These are phyloP conservation scores for Pseudopodoces humilis DNA, from an alignment of 2,113 vertebrate genomes.

Conservation along the genomic window DNA sequence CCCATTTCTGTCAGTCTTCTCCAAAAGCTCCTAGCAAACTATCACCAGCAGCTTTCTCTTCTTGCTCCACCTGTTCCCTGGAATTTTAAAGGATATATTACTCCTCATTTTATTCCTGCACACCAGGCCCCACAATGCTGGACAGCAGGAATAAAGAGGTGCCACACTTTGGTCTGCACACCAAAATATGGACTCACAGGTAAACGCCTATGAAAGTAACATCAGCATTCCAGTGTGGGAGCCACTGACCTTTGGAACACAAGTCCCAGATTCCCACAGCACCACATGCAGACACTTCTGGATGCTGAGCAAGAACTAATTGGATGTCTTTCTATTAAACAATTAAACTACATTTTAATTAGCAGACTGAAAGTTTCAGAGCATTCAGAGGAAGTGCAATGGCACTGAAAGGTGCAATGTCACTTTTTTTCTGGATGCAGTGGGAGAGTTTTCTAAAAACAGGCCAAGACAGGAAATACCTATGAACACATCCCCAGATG, in stretches of 20 bases:
- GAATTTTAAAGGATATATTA: background rate
- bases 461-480: background rate
- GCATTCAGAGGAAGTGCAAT: background rate
- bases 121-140: background rate
- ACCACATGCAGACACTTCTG: background rate
- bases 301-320: background rate
- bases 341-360: background rate
- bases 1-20: background rate
- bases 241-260: background rate
- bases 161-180: background rate
- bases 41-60: background rate
- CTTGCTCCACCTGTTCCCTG: background rate
- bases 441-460: background rate
- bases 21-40: rapidly evolving
- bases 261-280: background rate
- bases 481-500: background rate
- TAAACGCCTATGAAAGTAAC: background rate
- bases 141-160: background rate
- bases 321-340: background rate
- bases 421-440: background rate
- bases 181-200: rapidly evolving
- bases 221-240: rapidly evolving
- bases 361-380: background rate
- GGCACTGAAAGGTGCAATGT: background rate
- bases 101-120: background rate